Evolutionary conservation across 2,888 invertebrate species (phyloP).

Genomic region (Cryptus viduatorius): DNA sequence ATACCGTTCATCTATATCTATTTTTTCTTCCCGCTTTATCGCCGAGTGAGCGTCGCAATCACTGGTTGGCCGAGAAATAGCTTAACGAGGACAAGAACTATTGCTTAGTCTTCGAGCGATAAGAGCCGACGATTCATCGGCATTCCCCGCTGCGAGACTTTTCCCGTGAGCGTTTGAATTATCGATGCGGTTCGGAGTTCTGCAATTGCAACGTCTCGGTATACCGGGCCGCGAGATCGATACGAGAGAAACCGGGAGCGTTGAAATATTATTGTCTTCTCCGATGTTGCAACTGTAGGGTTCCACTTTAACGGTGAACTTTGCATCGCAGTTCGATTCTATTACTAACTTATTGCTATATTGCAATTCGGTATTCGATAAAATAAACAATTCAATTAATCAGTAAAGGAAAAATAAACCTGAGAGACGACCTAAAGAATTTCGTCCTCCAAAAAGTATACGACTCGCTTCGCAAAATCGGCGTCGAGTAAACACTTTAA

Average conservation of each 20-base stretch:
- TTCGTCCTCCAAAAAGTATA: no score
- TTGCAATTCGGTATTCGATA: not conserved
- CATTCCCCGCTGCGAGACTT: not conserved
- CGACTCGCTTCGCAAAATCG: no score
- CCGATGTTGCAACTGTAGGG: not conserved
- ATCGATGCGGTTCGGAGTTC: constrained; percentile 15
- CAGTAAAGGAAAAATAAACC: not conserved
- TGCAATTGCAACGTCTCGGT: constrained; percentile 11
- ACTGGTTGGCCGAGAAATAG: constrained; percentile 25
- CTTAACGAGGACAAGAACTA: constrained; percentile 41
- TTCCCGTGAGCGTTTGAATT: constrained; percentile 35
- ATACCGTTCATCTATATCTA: constrained; percentile 22
- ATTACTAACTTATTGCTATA: not conserved
- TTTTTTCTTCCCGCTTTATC: constrained; percentile 34
- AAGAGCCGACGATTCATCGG: constrained; percentile 29
- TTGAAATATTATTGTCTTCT: not conserved
- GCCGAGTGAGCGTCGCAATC: constrained; percentile 29
- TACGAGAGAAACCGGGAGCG: not conserved
- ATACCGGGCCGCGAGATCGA: not conserved
- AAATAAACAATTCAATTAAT: not conserved
- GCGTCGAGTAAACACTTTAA: no score
- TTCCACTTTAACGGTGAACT: not conserved
- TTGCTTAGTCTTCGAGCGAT: constrained; percentile 45
- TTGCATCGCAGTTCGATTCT: not conserved
- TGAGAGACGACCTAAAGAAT: not conserved